A percentile compares a stretch with the other conserved stretches of the same genome.
These are phyloP conservation scores for Griposia aprilina DNA, from an alignment of 2,888 invertebrate species.

Conservation along the genomic window DNA sequence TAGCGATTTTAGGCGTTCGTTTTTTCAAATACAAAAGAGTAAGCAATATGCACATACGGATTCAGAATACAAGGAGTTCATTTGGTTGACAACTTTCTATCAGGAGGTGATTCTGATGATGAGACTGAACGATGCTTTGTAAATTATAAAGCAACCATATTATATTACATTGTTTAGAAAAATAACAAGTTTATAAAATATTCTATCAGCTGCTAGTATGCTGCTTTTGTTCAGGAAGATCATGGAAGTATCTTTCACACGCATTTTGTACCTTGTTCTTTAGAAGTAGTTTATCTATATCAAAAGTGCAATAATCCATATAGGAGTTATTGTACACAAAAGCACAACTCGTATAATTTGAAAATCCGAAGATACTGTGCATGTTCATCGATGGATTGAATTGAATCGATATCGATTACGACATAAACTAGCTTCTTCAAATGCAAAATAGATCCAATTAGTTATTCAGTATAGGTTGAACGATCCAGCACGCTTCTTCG, in stretches of 20 bases:
- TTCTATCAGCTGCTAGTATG: neutral
- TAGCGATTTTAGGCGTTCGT: neutral
- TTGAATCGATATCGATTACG: conserved; percentile 30
- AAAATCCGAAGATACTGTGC: neutral
- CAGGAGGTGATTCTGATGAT: neutral
- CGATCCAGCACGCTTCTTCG: conserved; percentile 38
- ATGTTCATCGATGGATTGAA: neutral
- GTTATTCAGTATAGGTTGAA: conserved; percentile 38
- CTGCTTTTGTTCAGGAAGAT: neutral
- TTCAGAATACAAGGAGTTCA: neutral
- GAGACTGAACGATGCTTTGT: too few relatives aligned
- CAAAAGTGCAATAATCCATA: too few relatives aligned
- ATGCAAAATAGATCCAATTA: conserved; percentile 49
- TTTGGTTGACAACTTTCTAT: neutral
- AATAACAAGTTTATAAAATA: neutral
- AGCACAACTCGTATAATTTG: neutral
- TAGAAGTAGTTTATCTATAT: neutral
- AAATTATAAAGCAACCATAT: neutral
- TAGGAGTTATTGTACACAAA: neutral
- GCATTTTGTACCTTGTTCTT: neutral
- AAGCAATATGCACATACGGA: neutral
- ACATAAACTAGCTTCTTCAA: conserved; percentile 44
- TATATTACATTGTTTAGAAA: neutral
- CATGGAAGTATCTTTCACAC: neutral
- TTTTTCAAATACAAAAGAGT: neutral